Percentiles rank a stretch among this genome's conserved stretches.
These are phyloP conservation scores for Venturia canescens DNA, from an alignment of 1,140 invertebrate species.

Conservation along the genomic window DNA sequence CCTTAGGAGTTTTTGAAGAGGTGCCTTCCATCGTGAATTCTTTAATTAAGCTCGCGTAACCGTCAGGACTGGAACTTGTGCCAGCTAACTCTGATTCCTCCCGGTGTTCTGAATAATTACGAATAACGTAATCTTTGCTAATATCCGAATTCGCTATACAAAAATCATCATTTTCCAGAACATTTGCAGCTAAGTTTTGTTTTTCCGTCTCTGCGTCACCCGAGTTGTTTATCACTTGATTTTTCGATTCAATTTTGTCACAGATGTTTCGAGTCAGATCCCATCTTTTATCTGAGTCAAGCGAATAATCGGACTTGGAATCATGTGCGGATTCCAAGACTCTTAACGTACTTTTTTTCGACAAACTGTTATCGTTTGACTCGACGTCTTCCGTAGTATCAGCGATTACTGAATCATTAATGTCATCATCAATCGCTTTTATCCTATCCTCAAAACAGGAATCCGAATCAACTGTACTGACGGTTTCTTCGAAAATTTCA, in stretches of 20 bases:
- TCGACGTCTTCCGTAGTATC: slow-evolving; percentile 5
- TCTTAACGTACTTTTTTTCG: slow-evolving; percentile 49
- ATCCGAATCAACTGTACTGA: slow-evolving; percentile 68
- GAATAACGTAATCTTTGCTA: not conserved
- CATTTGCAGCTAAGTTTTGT: not conserved
- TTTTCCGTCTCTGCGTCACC: not conserved
- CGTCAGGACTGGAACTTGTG: slow-evolving; percentile 56
- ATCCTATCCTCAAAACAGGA: slow-evolving; percentile 70
- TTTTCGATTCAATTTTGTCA: not conserved
- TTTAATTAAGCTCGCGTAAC: slow-evolving; percentile 70
- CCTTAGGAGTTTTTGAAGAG: slow-evolving; percentile 62
- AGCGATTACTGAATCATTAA: slow-evolving; percentile 44
- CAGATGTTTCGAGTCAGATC: not conserved
- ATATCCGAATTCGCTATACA: not conserved
- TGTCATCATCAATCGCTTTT: slow-evolving; percentile 63
- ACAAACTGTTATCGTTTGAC: slow-evolving; percentile 24
- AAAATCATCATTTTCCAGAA: not conserved
- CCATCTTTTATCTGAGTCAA: not conserved
- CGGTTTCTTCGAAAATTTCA: slow-evolving; percentile 55
- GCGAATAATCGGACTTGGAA: not conserved
- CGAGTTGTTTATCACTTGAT: not conserved
- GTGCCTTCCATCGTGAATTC: slow-evolving; percentile 68
- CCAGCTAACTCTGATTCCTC: not conserved
- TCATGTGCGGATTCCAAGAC: slow-evolving; percentile 34
- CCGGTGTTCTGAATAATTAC: not conserved